Base-by-base conservation (phyloP, 2,797 vertebrate genomes). In the Sebastes umbrosus region DNA sequence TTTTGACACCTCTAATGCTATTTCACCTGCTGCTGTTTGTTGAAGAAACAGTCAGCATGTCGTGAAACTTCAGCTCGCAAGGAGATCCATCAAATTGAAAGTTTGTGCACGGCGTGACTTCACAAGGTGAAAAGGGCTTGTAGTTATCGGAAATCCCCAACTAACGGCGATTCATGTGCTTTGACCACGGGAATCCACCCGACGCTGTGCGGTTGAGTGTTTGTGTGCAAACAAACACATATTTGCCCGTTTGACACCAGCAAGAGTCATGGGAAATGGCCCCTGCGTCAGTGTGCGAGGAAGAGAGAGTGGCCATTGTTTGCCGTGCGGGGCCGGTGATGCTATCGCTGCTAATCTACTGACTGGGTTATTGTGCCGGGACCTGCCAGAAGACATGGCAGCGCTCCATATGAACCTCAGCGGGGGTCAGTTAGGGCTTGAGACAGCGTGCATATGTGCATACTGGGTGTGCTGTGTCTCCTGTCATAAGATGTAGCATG, bases 341-440 rank as follows among this genome's bases (percentile, higher is more conserved):
- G 83, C 83, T 86, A 85, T 87, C 82, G 0, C 50, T 4, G 80
- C 85, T 88, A 77, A 93, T 87, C 85, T 85, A 58, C 87, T 86
- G 80, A 66, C 79, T 76, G 75, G 60, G 79, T 85, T 84, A 77
- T 82, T 90, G 84, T 87, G 79, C 77, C 3, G 8, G 31, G 68
- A 76, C 70, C 77, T 80, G 79, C 80, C 79, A 75, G 83, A 59
- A 64, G 81, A 81, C 58, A 84, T 32, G n/a, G 59, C 59, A 3
- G 27, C 6, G 8, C 54, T 66, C 73, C 75, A 73, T 73, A 62
- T 80, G 81, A 85, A 55, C 20, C 75, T 80, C 69, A 64, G 54
- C n/a, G 75, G 68, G 78, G 70, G 68, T 66, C 8, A 27, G 69
- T 76, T 55, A 50, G 34, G 14, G 36, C 39, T 25, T 73, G 73